Percentiles rank a stretch among this genome's conserved stretches.
These are phyloP conservation scores for Helicolenus hilgendorfi DNA, from an alignment of 2,797 vertebrate genomes.

Conservation along the genomic window DNA sequence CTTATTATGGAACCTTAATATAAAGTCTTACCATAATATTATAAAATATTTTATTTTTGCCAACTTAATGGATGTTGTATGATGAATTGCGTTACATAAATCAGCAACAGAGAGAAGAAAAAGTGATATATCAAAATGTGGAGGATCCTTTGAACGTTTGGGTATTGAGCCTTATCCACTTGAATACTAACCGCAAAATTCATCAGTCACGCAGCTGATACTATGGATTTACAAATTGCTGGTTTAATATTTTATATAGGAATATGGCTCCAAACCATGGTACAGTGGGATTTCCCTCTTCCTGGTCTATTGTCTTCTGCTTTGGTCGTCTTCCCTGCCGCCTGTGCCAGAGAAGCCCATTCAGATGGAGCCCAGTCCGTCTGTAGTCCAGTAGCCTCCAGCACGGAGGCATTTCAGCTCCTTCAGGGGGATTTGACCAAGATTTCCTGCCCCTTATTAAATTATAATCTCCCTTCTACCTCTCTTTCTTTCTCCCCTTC, in stretches of 20 bases:
- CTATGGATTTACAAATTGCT: conserved; percentile 21
- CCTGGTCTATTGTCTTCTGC: conserved; percentile 49
- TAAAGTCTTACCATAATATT: neutral
- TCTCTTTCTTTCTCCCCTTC: conserved; percentile 60
- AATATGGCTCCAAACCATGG: conserved; percentile 15
- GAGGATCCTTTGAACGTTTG: neutral
- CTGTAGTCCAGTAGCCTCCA: conserved; percentile 80
- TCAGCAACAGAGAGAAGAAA: neutral
- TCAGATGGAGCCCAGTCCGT: conserved; percentile 74
- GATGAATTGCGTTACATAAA: neutral
- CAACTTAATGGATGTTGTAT: neutral
- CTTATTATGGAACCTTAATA: neutral
- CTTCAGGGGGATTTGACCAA: conserved; percentile 88
- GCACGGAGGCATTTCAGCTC: conserved; percentile 85
- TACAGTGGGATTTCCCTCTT: conserved; percentile 31
- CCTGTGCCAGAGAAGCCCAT: conserved; percentile 72
- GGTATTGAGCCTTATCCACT: neutral
- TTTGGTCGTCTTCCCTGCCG: conserved; percentile 44
- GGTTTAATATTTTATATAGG: conserved; percentile 3
- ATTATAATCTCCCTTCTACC: conserved; percentile 88
- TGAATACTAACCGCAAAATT: neutral
- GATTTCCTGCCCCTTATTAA: conserved; percentile 92
- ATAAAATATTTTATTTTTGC: neutral
- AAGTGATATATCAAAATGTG: neutral
- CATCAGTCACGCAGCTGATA: neutral